Evolutionary conservation across 2,113 vertebrate genomes (phyloP).

Genomic region (Craseonycteris thonglongyai): DNA sequence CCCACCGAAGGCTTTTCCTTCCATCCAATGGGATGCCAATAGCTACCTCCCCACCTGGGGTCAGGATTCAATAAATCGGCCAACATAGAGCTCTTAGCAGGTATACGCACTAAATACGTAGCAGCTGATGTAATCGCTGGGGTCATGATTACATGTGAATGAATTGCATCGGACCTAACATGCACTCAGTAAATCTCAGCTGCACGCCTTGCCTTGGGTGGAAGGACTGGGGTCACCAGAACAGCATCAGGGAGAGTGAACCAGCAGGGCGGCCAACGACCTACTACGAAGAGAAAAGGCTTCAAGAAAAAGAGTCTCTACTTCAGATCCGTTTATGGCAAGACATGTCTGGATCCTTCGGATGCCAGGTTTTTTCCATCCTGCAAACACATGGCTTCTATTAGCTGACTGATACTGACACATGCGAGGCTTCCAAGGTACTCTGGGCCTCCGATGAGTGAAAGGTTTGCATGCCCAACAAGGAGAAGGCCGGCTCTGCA

Average conservation of each 20-base stretch:
- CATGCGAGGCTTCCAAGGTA: slow-evolving; percentile 30
- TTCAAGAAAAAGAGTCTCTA: not conserved
- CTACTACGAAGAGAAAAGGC: not conserved
- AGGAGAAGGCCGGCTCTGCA: not conserved
- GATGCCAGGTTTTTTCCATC: slow-evolving; percentile 39
- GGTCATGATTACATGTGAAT: not conserved
- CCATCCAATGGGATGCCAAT: not conserved
- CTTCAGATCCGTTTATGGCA: not conserved
- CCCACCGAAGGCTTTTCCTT: not conserved
- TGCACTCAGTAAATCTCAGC: not conserved
- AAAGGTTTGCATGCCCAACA: slow-evolving; percentile 43
- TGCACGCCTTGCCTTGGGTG: not conserved
- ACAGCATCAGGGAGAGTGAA: not conserved
- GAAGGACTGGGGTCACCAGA: not conserved
- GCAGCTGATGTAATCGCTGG: not conserved
- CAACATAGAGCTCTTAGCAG: not conserved
- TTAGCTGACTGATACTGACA: slow-evolving; percentile 67
- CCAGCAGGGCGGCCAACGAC: not conserved
- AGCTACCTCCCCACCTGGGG: not conserved
- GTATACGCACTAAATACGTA: not conserved
- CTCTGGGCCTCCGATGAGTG: slow-evolving; percentile 18
- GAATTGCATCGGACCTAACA: not conserved
- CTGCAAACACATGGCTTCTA: slow-evolving; percentile 61
- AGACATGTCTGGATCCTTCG: not conserved
- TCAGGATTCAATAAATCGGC: not conserved